These are phyloP conservation scores for Tetramorium alpestre DNA, from an alignment of 1,140 invertebrate genomes.

Conservation along the genomic window DNA sequence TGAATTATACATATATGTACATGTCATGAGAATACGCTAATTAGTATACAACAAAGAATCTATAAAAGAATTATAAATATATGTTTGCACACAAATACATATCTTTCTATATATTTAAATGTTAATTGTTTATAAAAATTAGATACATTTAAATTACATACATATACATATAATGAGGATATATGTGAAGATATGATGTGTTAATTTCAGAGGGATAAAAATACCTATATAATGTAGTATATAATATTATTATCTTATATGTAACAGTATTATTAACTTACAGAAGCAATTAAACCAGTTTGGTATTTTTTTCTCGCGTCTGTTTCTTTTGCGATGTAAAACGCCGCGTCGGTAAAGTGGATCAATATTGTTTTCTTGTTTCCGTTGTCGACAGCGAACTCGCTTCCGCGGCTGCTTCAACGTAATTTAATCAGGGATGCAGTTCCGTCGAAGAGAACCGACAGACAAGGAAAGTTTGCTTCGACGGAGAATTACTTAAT, in stretches of 20 bases:
- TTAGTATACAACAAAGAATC: not conserved
- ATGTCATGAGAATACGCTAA: not conserved
- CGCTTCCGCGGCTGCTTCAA: constrained; percentile 46
- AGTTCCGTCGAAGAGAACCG: constrained; percentile 52
- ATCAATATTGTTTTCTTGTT: constrained; percentile 57
- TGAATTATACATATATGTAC: not conserved
- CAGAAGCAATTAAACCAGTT: not conserved
- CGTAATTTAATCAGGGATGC: constrained; percentile 55
- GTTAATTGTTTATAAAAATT: not conserved
- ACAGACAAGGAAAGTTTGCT: constrained; percentile 51
- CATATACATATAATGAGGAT: not conserved
- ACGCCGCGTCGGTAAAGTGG: constrained; percentile 13
- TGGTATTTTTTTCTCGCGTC: not conserved
- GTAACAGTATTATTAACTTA: not conserved
- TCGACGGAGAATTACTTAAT: constrained; percentile 46
- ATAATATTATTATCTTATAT: not conserved
- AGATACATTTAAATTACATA: no score
- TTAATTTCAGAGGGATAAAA: not conserved
- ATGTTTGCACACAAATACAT: not conserved
- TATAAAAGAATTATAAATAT: not conserved
- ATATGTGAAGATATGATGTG: not conserved
- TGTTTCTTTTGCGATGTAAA: constrained; percentile 38
- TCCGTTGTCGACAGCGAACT: constrained; percentile 29
- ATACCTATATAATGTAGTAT: no score
- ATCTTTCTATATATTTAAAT: not conserved